Base-by-base conservation (phyloP, 2,113 vertebrate species). In the Odontophorus gujanensis region DNA sequence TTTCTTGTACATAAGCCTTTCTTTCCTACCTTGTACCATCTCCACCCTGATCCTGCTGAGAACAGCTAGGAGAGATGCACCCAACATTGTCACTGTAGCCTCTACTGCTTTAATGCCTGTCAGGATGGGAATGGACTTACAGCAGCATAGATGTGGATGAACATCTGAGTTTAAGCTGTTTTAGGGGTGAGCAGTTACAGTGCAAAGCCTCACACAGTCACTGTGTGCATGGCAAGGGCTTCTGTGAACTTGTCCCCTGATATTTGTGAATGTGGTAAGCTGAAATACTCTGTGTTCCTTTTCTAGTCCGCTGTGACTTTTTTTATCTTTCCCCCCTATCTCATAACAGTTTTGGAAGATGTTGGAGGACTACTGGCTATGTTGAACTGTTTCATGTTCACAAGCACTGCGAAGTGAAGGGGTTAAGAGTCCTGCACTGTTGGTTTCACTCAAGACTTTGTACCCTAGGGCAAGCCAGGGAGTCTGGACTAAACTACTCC, bases 201-300 rank as follows among this genome's bases (percentile, higher is more conserved):
- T 42, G 59, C 58, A 92, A 69, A 94, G 72, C 48, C 71, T 68
- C 1, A 25, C 40, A 53, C 66, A 85, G 67, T 59, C 73, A 69
- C 48, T 87, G n/a, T 34, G 21, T 77, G n/a, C 34, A 8, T 66
- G 42, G 34, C 0, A 0, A 95, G 92, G 85, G 75, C 71, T 6
- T 92, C 74, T 91, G 72, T 92, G 93, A 81, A 79, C 91, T 87
- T 85, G 71, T 96, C 85, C 53, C 48, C 74, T 89, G 87, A 76
- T 95, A 93, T 89, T 95, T 94, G 79, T 69, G 76, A 81, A 62
- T 57, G 48, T 91, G 85, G 71, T 91, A 53, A 91, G 61, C 40
- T 68, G 78, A 85, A 92, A 67, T 32, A 71, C 26, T 92, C 79
- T 69, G 45, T 73, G 85, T 87, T 76, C 81, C 53, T 89, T 68